A percentile compares a stretch with the other conserved stretches of the same genome.
These are phyloP conservation scores for Pangasius mekongensis DNA, from an alignment of 2,797 vertebrate genomes.

Conservation along the genomic window DNA sequence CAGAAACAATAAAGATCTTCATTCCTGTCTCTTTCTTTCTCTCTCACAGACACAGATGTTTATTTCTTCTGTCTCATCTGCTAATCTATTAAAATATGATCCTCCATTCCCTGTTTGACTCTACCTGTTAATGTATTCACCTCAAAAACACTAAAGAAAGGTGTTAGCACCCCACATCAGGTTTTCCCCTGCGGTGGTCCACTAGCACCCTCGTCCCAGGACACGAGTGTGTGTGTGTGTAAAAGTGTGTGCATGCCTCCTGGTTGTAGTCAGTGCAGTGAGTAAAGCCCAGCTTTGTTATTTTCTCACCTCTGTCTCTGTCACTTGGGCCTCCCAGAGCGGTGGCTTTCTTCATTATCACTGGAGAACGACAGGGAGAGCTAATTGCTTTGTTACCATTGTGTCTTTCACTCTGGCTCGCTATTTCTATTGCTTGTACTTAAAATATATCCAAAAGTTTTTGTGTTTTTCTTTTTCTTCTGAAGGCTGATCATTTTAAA, in stretches of 20 bases:
- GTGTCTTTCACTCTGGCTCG: slow-evolving; percentile 28
- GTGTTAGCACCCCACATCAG: slow-evolving; percentile 42
- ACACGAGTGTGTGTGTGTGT: slow-evolving; percentile 21
- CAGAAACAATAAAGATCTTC: slow-evolving; percentile 33
- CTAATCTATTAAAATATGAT: slow-evolving; percentile 59
- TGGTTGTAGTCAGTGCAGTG: slow-evolving; percentile 35
- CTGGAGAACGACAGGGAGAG: slow-evolving; percentile 54
- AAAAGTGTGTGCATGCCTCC: slow-evolving; percentile 25
- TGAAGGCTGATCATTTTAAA: background rate
- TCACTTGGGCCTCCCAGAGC: slow-evolving; percentile 33
- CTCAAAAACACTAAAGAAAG: slow-evolving; percentile 35
- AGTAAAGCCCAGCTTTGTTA: slow-evolving; percentile 49
- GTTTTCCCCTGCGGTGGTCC: slow-evolving; percentile 53
- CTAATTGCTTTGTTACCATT: slow-evolving; percentile 58
- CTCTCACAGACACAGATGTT: background rate
- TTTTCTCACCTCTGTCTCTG: slow-evolving; percentile 56
- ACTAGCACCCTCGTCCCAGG: slow-evolving; percentile 32
- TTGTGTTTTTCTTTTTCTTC: background rate
- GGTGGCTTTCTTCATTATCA: slow-evolving; percentile 57
- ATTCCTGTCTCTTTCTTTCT: background rate
- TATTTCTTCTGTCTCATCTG: slow-evolving; percentile 37
- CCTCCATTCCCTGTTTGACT: slow-evolving; percentile 10
- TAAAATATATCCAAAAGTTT: slow-evolving; percentile 17
- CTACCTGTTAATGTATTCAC: slow-evolving; percentile 58
- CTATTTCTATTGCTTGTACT: slow-evolving; percentile 25